Base-by-base conservation (phyloP, 2,113 vertebrate species). In the Athene noctua region DNA sequence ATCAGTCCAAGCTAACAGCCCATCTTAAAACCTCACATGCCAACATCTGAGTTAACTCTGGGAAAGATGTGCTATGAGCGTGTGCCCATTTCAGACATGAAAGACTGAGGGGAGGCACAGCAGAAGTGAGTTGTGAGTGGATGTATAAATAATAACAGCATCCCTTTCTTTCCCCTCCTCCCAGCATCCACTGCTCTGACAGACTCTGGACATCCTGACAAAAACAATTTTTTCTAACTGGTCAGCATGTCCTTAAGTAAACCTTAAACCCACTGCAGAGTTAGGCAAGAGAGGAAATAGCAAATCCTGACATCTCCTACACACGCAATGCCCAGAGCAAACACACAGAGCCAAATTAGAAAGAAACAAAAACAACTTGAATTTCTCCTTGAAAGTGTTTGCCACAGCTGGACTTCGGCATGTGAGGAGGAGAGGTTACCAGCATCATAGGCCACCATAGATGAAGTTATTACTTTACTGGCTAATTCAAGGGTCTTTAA, bases 231-330 rank as follows among this genome's bases (percentile, higher is more conserved):
- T 93, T 94, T 85, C 40, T 79, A 81, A 70, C 30, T 79, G 65
- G 68, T 84, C 89, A 94, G 26, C 5, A 4, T 84, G 83, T 92
- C 94, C 91, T 95, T 80, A 92, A 88, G 65, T 92, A 88, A 96
- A 96, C 88, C 86, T 92, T 93, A 27, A 96, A 86, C 36, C 40
- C 82, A 86, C 51, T 55, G 20, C 46, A 83, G 59, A 68, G n/a
- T 82, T 88, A 81, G 46, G 42, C 63, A 92, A 96, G 90, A 92
- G 80, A 92, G 65, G 86, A 95, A 94, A 91, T 15, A 85, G 40
- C 46, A 63, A 78, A 68, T 88, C 49, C 85, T 90, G 46, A 73
- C 67, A 75, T 90, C 49, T 78, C 73, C 27, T 65, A 63, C 77
- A 82, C 66, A 86, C 0, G 13, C 62, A 65, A 73, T 54, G 36